These are phyloP conservation scores for Entomobrya proxima DNA, from an alignment of 2,888 invertebrate species.

Conservation along the genomic window DNA sequence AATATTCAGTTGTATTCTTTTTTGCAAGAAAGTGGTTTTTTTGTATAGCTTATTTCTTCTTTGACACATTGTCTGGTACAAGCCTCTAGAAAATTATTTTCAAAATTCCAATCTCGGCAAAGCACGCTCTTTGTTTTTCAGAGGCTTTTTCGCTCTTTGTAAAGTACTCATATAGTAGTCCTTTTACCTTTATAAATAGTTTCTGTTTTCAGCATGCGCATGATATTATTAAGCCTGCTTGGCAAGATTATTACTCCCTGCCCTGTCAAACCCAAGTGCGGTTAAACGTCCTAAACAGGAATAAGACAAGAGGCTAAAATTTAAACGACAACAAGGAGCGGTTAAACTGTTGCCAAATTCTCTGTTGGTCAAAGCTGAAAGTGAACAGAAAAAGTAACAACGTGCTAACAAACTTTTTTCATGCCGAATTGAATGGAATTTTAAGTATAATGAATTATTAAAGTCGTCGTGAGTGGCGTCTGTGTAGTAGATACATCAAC, in stretches of 20 bases:
- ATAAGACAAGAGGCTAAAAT: neutral
- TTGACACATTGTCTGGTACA: no score
- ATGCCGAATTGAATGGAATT: no score
- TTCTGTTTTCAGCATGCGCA: neutral
- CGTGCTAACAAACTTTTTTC: slow-evolving; percentile 25
- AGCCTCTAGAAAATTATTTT: neutral
- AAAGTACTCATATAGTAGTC: neutral
- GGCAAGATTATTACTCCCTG: neutral
- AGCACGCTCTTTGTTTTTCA: slow-evolving; percentile 1
- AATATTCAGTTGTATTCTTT: neutral
- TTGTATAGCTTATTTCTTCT: neutral
- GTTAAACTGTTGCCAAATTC: slow-evolving; percentile 12
- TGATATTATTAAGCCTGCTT: neutral
- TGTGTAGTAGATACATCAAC: neutral
- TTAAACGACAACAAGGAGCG: slow-evolving; percentile 24
- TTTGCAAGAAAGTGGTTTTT: slow-evolving; percentile 8
- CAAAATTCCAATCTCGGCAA: neutral
- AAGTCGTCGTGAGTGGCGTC: neutral
- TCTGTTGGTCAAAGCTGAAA: slow-evolving; percentile 5
- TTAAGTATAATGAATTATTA: neutral
- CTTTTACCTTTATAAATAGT: neutral
- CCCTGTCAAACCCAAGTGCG: neutral
- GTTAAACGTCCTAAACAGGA: neutral
- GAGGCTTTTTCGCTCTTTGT: neutral
- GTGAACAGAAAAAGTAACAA: slow-evolving; percentile 16